Percentiles rank a stretch among this genome's conserved stretches.
Conservation (phyloP, 2,113 vertebrate genomes). For the Dicerorhinus sumatrensis region DNA sequence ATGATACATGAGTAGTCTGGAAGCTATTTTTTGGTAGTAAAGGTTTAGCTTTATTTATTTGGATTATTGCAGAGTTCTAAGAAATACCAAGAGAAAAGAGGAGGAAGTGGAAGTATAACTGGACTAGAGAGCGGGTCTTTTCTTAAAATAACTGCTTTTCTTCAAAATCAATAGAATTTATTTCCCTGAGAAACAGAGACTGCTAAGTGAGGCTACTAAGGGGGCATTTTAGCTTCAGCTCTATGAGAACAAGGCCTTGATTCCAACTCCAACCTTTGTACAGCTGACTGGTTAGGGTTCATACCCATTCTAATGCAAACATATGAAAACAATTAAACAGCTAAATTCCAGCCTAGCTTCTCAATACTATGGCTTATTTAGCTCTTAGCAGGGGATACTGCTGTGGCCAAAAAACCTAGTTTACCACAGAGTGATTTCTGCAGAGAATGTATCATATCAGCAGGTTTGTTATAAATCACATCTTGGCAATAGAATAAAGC, state of each 20-base stretch:
- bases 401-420: conserved; percentile 25
- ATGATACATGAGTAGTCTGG: not conserved
- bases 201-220: not conserved
- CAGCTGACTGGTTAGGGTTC: conserved; percentile 23
- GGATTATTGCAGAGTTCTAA: not conserved
- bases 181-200: conserved; percentile 28
- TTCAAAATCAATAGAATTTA: not conserved
- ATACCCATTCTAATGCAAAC: conserved; percentile 18
- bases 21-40: conserved; percentile 24
- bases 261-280: conserved; percentile 40
- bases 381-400: conserved; percentile 54
- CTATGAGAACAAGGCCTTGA: not conserved
- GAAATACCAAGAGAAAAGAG: conserved; percentile 35
- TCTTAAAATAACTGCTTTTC: not conserved
- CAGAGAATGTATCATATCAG: conserved; percentile 49
- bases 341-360: conserved; percentile 64
- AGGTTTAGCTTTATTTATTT: conserved; percentile 40
- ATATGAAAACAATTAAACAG: conserved; percentile 72
- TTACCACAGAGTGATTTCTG: conserved; percentile 51
- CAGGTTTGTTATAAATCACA: conserved; percentile 42
- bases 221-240: not conserved
- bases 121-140: not conserved
- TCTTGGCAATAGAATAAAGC: conserved; percentile 1
- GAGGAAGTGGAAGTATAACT: not conserved
- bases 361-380: conserved; percentile 66